These are phyloP conservation scores for Lamellibrachia luymesi DNA, from an alignment of 1,140 invertebrate genomes.

Conservation along the genomic window DNA sequence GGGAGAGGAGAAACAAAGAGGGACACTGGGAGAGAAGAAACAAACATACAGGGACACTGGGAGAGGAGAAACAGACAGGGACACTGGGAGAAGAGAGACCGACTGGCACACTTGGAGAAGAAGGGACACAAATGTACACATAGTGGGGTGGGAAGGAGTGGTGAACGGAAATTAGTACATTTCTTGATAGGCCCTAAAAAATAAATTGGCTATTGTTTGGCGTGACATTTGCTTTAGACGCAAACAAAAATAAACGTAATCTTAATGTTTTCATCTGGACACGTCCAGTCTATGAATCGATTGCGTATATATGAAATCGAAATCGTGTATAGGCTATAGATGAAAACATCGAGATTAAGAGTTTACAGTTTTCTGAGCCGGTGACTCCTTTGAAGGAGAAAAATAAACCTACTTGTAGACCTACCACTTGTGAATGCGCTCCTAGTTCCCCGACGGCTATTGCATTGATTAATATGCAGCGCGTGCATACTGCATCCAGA, in stretches of 20 bases:
- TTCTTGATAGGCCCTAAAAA: background rate
- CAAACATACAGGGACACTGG: background rate
- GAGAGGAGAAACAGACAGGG: background rate
- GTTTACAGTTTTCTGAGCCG: background rate
- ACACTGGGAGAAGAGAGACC: background rate
- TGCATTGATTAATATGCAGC: constrained; percentile 5
- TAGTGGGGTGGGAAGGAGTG: background rate
- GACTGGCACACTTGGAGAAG: background rate
- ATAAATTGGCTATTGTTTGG: background rate
- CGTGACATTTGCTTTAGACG: background rate
- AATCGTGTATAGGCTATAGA: background rate
- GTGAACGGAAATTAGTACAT: background rate
- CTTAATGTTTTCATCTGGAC: background rate
- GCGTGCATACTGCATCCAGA: background rate
- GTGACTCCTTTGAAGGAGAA: background rate
- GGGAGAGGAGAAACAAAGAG: background rate
- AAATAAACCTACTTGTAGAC: background rate
- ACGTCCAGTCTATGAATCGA: background rate
- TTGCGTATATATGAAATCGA: background rate
- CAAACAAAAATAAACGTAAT: background rate
- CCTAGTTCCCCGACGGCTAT: background rate
- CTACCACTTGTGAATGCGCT: background rate
- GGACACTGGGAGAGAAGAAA: background rate
- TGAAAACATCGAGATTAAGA: background rate
- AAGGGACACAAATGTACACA: background rate